A percentile compares a stretch with the other conserved stretches of the same genome.
phyloP scores from a whole-genome alignment of 2,888 invertebrate species.

The Spicauda simplicius region DNA sequence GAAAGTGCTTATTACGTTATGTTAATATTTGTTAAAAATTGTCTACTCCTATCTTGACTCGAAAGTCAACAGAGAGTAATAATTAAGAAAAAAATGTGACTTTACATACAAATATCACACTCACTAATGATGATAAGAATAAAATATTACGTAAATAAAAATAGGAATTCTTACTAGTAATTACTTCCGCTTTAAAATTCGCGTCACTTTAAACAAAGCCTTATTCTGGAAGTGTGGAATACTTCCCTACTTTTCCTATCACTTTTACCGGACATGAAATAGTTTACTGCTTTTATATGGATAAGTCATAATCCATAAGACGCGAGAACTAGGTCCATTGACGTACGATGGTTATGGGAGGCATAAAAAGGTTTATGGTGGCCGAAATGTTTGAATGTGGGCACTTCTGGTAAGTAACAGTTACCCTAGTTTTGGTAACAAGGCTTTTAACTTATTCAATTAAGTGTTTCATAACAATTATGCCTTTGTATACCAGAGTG shows the following conservation, averaged over 20 bases:
- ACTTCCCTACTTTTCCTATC: background rate
- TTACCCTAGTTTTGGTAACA: conserved; percentile 6
- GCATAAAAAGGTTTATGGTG: conserved; percentile 14
- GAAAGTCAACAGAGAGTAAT: too few species aligned
- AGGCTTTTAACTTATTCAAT: background rate
- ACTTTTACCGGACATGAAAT: conserved; percentile 19
- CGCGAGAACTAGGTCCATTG: conserved; percentile 13
- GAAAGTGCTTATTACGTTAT: too few species aligned
- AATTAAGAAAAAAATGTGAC: too few species aligned
- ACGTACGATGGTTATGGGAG: conserved; percentile 4
- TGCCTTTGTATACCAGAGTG: too few species aligned
- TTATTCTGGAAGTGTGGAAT: background rate
- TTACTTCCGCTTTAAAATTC: background rate
- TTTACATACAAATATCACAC: too few species aligned
- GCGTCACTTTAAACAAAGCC: background rate
- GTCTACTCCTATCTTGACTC: too few species aligned
- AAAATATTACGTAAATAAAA: too few species aligned
- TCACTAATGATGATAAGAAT: too few species aligned
- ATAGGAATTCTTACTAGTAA: too few species aligned
- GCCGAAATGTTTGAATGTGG: conserved; percentile 2
- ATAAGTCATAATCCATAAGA: conserved; percentile 20
- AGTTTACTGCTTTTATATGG: conserved; percentile 18
- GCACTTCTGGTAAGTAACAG: background rate
- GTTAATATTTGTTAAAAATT: too few species aligned
- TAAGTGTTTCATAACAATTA: background rate